These are phyloP conservation scores for Meleagris gallopavo DNA, from an alignment of 2,113 vertebrate species.

Conservation along the genomic window DNA sequence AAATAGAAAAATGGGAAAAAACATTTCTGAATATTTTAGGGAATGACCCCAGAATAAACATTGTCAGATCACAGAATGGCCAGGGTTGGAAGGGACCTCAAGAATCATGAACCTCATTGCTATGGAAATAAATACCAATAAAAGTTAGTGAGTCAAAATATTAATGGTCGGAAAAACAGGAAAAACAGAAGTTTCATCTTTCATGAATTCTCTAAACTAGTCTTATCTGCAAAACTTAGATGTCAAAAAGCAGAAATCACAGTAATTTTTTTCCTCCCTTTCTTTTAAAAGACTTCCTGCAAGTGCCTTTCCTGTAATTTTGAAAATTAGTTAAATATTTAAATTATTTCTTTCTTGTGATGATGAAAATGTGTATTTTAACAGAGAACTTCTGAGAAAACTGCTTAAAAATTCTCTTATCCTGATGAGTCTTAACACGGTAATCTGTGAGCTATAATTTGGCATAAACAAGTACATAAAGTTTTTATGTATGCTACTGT, in stretches of 20 bases:
- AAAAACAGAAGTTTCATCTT: not conserved
- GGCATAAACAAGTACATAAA: not conserved
- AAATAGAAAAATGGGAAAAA: not conserved
- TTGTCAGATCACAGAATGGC: not conserved
- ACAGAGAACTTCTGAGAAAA: not conserved
- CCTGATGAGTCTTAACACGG: not conserved
- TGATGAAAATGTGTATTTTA: not conserved
- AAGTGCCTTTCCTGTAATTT: not conserved
- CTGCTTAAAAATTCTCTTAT: not conserved
- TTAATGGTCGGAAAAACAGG: not conserved
- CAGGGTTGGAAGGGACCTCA: no score
- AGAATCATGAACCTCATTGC: not conserved
- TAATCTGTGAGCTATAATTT: not conserved
- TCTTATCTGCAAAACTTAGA: not conserved
- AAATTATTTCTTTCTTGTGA: not conserved
- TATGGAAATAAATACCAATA: not conserved
- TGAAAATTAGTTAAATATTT: not conserved
- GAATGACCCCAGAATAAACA: not conserved
- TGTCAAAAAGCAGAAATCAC: not conserved
- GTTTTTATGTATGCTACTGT: not conserved
- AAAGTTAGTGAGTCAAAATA: not conserved
- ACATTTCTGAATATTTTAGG: not conserved
- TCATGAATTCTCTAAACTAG: not conserved
- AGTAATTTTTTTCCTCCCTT: accelerated
- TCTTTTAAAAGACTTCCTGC: not conserved